These are phyloP conservation scores for Haemorhous mexicanus DNA, from an alignment of 2,113 vertebrate genomes.

Conservation along the genomic window DNA sequence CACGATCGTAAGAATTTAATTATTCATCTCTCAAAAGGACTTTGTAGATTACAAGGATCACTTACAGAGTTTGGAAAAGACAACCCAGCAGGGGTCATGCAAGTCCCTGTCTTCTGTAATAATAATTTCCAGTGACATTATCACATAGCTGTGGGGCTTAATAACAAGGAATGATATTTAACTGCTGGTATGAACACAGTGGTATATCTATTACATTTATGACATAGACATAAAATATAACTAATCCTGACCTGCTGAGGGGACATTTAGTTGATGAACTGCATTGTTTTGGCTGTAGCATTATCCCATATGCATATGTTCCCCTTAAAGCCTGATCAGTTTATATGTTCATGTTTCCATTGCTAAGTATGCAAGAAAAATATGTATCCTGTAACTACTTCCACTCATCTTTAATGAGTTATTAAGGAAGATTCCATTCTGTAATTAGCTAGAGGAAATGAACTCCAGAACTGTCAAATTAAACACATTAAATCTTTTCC, in stretches of 20 bases:
- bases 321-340: background rate
- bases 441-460: conserved; percentile 6
- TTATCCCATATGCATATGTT: background rate
- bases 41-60: background rate
- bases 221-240: background rate
- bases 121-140: background rate
- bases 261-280: background rate
- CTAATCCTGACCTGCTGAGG: background rate
- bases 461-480: background rate
- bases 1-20: accelerated
- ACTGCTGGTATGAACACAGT: background rate
- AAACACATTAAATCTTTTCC: background rate
- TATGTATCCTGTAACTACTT: background rate
- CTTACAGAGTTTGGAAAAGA: background rate
- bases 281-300: background rate
- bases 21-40: background rate
- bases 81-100: conserved; percentile 41
- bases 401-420: conserved; percentile 26
- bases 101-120: conserved; percentile 10
- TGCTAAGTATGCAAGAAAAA: background rate
- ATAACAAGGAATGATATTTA: background rate
- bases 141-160: background rate
- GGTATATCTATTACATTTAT: background rate
- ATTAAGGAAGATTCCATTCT: background rate
- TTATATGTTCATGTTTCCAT: background rate